phyloP scores from a whole-genome alignment of 1,140 invertebrate genomes.

The Forficula auricularia region DNA sequence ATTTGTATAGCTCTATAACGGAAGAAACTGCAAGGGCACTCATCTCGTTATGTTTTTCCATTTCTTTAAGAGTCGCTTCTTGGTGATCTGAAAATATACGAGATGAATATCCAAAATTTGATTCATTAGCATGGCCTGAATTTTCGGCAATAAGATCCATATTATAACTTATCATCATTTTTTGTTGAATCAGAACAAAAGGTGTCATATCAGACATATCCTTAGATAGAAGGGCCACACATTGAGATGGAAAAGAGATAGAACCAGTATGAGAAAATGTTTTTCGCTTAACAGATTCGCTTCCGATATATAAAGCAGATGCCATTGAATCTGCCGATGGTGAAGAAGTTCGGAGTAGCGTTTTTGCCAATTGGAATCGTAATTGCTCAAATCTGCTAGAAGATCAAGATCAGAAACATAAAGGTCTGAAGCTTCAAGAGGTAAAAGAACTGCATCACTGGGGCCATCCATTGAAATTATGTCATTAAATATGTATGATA shows the following conservation, averaged over 20 bases:
- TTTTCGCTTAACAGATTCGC: slow-evolving; percentile 27
- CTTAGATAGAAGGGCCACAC: slow-evolving; percentile 23
- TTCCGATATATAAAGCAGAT: slow-evolving; percentile 29
- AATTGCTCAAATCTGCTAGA: slow-evolving; percentile 25
- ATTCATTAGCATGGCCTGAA: slow-evolving; percentile 1
- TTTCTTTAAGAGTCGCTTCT: slow-evolving; percentile 28
- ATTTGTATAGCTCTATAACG: slow-evolving; percentile 52
- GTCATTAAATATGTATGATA: no score
- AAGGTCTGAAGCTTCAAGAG: slow-evolving; percentile 16
- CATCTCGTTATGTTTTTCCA: slow-evolving; percentile 2
- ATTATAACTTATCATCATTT: slow-evolving; percentile 10
- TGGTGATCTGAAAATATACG: slow-evolving; percentile 26
- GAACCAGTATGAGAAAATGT: slow-evolving; percentile 28
- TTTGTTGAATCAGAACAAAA: slow-evolving; percentile 20
- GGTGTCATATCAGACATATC: slow-evolving; percentile 31
- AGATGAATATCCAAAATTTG: neutral
- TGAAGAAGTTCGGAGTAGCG: slow-evolving; percentile 27
- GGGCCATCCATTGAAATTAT: no score
- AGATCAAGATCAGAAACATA: slow-evolving; percentile 28
- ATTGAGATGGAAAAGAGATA: slow-evolving; percentile 26
- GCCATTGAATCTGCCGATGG: slow-evolving; percentile 25
- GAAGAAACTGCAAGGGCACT: slow-evolving; percentile 37
- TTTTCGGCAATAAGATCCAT: no score
- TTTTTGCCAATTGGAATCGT: slow-evolving; percentile 27
- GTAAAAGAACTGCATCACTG: no score